Conservation (phyloP, 2,113 vertebrate species). For the Axis porcinus region DNA sequence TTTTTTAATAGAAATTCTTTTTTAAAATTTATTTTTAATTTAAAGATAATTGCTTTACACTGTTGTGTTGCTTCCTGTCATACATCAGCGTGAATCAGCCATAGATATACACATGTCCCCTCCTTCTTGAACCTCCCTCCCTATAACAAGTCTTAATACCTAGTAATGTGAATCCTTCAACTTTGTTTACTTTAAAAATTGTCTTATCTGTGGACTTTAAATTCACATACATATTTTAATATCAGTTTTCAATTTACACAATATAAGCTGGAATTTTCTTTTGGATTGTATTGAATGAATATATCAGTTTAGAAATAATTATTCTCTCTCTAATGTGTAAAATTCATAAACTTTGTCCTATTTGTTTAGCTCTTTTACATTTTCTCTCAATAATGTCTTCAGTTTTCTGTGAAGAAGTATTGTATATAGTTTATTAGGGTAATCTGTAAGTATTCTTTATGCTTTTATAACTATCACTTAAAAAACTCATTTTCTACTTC, state of each 20-base stretch:
- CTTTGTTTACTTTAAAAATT: slow-evolving; percentile 9
- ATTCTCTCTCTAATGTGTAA: neutral
- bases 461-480: slow-evolving; percentile 8
- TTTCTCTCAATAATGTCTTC: neutral
- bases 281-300: neutral
- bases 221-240: neutral
- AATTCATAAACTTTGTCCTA: neutral
- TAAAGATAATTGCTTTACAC: neutral
- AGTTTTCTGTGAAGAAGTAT: slow-evolving; percentile 13
- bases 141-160: neutral
- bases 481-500: neutral
- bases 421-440: neutral
- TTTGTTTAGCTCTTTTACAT: slow-evolving; percentile 11
- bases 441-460: neutral
- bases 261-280: neutral
- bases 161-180: neutral
- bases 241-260: neutral
- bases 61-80: neutral
- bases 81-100: neutral
- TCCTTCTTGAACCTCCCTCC: neutral
- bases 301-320: slow-evolving; percentile 31
- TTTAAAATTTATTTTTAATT: neutral
- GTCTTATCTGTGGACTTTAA: neutral
- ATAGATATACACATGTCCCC: neutral
- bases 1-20: neutral